Conservation (phyloP, 2,797 vertebrate species). For the Geotrypetes seraphini region DNA sequence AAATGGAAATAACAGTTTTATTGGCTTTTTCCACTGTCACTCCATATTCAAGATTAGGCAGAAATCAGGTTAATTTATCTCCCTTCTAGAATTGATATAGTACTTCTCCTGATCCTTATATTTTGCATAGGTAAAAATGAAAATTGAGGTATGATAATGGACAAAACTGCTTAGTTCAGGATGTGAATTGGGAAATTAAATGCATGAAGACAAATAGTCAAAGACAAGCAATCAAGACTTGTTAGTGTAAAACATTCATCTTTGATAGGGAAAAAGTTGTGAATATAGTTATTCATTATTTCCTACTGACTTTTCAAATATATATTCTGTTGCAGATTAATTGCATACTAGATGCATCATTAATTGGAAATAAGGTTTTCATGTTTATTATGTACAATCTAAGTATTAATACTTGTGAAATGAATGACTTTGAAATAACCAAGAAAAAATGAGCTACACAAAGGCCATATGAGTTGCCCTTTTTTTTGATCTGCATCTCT, state of each 20-base stretch:
- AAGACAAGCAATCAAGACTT: neutral
- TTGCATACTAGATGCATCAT: slow-evolving; percentile 6
- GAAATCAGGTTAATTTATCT: neutral
- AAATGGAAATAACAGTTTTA: slow-evolving; percentile 17
- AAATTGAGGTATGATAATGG: slow-evolving; percentile 3
- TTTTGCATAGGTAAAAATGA: slow-evolving; percentile 15
- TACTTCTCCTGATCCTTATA: neutral
- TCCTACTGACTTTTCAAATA: slow-evolving; percentile 4
- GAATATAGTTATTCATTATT: slow-evolving; percentile 6
- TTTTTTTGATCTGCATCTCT: no score
- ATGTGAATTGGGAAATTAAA: neutral
- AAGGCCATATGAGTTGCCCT: no score
- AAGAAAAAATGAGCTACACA: no score
- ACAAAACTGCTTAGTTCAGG: slow-evolving; percentile 4
- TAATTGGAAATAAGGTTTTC: slow-evolving; percentile 18
- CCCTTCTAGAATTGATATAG: slow-evolving; percentile 4
- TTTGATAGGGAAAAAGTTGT: slow-evolving; percentile 8
- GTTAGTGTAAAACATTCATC: slow-evolving; percentile 14
- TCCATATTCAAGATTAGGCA: neutral
- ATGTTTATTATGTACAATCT: no score
- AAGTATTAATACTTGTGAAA: no score
- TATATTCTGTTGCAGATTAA: slow-evolving; percentile 7
- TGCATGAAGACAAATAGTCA: neutral
- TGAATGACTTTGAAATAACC: no score
- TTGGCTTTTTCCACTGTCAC: slow-evolving; percentile 3